These are phyloP conservation scores for Chaunax sp. DNA, from an alignment of 2,797 vertebrate species.

Conservation along the genomic window DNA sequence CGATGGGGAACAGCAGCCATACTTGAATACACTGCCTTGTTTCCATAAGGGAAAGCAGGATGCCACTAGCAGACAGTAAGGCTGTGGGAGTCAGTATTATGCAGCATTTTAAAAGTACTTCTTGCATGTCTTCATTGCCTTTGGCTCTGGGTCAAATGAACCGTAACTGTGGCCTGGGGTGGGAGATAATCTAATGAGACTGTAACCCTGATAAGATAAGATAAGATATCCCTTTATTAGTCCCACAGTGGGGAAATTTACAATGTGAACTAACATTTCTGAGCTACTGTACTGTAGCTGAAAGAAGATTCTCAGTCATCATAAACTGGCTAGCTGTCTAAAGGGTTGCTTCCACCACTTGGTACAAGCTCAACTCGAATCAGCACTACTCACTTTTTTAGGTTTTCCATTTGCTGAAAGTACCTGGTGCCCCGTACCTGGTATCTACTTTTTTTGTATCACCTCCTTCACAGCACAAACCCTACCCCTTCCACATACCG, in stretches of 20 bases:
- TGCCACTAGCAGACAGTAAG: constrained; percentile 34
- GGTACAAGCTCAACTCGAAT: too few relatives aligned
- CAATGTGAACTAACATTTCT: constrained; percentile 38
- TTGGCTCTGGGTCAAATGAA: constrained; percentile 56
- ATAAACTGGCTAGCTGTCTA: not conserved
- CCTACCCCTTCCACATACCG: not conserved
- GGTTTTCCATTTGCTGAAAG: too few relatives aligned
- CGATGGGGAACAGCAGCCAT: constrained; percentile 59
- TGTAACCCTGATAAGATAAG: constrained; percentile 36
- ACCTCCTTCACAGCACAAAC: not conserved
- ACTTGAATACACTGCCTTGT: constrained; percentile 65
- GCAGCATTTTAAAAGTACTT: constrained; percentile 30
- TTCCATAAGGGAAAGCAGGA: constrained; percentile 61
- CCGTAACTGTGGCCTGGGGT: constrained; percentile 32
- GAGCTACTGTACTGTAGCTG: constrained; percentile 17
- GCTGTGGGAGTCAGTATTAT: constrained; percentile 33
- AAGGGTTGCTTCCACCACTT: constrained; percentile 12
- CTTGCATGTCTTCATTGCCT: constrained; percentile 40
- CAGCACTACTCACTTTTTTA: too few relatives aligned
- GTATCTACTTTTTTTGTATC: too few relatives aligned
- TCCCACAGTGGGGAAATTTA: too few relatives aligned
- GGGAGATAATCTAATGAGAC: constrained; percentile 39
- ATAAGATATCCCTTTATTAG: too few relatives aligned
- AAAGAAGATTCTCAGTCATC: constrained; percentile 26
- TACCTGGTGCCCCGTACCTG: too few relatives aligned